A percentile compares a stretch with the other conserved stretches of the same genome.
phyloP scores from a whole-genome alignment of 2,113 vertebrate species.

The Phyllopteryx taeniolatus region DNA sequence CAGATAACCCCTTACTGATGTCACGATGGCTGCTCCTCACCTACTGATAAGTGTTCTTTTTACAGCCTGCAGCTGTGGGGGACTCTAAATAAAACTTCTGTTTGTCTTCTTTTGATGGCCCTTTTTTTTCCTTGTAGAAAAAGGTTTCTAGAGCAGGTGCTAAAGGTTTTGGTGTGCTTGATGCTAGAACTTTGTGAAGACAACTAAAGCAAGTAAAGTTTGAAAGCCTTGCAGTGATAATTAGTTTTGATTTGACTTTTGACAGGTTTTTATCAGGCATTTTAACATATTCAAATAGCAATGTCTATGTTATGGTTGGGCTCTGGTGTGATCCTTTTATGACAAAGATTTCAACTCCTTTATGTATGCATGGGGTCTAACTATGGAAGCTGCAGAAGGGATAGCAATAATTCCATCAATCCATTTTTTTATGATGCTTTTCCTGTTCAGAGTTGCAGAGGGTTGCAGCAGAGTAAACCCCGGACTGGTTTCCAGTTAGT shows the following conservation, averaged over 20 bases:
- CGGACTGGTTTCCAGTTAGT: too few relatives aligned
- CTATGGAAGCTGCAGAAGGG: too few relatives aligned
- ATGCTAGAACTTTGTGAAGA: constrained; percentile 25
- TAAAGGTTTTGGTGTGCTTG: constrained; percentile 20
- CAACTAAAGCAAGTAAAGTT: constrained; percentile 14
- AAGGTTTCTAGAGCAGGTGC: constrained; percentile 4
- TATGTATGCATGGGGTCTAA: too few relatives aligned
- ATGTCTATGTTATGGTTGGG: neutral
- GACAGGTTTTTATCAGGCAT: constrained; percentile 5
- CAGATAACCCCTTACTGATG: constrained; percentile 18
- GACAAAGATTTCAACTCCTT: too few relatives aligned
- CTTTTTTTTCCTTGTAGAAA: constrained; percentile 9
- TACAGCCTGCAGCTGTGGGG: constrained; percentile 15
- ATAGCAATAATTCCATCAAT: too few relatives aligned
- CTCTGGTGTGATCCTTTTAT: neutral
- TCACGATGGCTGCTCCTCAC: constrained; percentile 36
- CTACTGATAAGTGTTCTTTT: constrained; percentile 15
- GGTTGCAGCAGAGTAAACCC: too few relatives aligned
- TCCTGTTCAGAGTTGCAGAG: too few relatives aligned
- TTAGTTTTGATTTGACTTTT: constrained; percentile 25
- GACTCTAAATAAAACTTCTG: constrained; percentile 31
- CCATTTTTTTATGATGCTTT: too few relatives aligned
- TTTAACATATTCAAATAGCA: too few relatives aligned
- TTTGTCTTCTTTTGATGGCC: constrained; percentile 27
- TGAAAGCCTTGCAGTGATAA: constrained; percentile 30